These are phyloP conservation scores for Helogale parvula DNA, from an alignment of 2,113 vertebrate genomes.

Conservation along the genomic window DNA sequence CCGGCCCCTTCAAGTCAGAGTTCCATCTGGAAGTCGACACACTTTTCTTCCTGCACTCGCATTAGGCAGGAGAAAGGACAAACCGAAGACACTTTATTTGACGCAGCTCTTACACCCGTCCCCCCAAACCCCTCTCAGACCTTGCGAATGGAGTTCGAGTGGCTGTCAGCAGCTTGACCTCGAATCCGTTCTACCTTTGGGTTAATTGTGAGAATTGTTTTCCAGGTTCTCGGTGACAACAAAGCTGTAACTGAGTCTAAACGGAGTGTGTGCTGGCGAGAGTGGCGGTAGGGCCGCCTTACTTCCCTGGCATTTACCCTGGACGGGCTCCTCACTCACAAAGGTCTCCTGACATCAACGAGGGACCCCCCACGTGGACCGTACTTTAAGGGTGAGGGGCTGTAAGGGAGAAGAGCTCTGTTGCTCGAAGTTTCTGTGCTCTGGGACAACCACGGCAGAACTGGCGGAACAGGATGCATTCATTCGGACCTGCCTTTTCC, in stretches of 20 bases:
- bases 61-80: background rate
- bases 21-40: background rate
- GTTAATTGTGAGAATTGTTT: background rate
- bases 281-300: rapidly evolving
- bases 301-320: background rate
- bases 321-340: background rate
- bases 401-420: background rate
- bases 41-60: background rate
- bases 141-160: background rate
- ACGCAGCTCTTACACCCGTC: background rate
- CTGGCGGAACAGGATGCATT: rapidly evolving
- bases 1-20: background rate
- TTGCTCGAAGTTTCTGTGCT: background rate
- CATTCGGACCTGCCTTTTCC: background rate
- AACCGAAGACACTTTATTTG: background rate
- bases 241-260: background rate
- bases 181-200: background rate
- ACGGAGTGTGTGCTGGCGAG: background rate
- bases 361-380: rapidly evolving
- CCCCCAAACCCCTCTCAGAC: background rate
- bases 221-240: background rate
- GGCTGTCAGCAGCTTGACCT: background rate
- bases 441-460: background rate
- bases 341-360: background rate
- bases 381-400: too few relatives aligned